Evolutionary conservation across 1,140 invertebrate genomes (phyloP).

Genomic region (Bombus cullumanus): DNA sequence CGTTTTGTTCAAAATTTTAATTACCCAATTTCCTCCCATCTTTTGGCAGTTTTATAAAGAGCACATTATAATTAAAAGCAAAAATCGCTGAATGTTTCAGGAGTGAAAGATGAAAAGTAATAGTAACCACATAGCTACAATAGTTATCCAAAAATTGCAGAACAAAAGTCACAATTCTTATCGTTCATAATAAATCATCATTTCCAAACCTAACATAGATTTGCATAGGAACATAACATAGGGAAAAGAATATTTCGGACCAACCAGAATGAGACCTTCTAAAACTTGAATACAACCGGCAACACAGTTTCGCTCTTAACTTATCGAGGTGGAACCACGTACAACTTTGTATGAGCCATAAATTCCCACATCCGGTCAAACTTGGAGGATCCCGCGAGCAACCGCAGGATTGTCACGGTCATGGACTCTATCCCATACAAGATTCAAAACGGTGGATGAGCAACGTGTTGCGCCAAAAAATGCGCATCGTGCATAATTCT

Average conservation of each 20-base stretch:
- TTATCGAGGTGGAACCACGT: neutral
- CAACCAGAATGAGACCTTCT: neutral
- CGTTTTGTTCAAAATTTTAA: neutral
- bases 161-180: no score
- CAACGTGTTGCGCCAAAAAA: neutral
- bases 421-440: neutral
- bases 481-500: conserved; percentile 7
- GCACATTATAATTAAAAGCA: no score
- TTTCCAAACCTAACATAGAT: neutral
- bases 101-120: no score
- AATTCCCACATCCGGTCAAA: conserved; percentile 4
- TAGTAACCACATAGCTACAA: no score
- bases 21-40: no score
- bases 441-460: neutral
- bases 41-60: no score
- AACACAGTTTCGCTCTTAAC: no score
- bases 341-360: neutral
- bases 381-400: neutral
- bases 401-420: neutral
- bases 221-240: no score
- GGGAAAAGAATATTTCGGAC: neutral
- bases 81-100: no score
- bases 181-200: neutral
- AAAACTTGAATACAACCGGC: neutral
- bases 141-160: no score